Evolutionary conservation across 2,113 vertebrate species (phyloP).

Genomic region (Phyllostomus hastatus): DNA sequence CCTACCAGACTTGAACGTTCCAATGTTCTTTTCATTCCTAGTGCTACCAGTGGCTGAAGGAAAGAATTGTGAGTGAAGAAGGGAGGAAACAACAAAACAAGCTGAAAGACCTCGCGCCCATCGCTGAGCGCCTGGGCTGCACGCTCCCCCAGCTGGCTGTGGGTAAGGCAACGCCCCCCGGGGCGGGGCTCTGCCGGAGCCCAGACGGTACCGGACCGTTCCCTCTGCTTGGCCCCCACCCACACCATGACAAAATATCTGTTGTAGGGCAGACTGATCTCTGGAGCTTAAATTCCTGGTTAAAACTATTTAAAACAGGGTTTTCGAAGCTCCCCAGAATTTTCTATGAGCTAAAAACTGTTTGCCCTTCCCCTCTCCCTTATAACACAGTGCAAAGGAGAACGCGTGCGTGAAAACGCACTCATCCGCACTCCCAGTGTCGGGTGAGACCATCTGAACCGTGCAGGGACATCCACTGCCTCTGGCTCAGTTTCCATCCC

Average conservation of each 20-base stretch:
- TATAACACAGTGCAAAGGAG: neutral
- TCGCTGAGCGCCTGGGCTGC: slow-evolving; percentile 95
- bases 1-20: neutral
- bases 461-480: neutral
- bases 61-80: slow-evolving; percentile 96
- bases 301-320: neutral
- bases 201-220: rapidly evolving
- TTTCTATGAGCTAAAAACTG: neutral
- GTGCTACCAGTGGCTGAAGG: slow-evolving; percentile 99
- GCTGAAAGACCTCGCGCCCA: slow-evolving; percentile 93
- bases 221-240: neutral
- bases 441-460: neutral
- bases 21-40: slow-evolving; percentile 62
- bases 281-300: neutral
- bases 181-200: neutral
- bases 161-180: slow-evolving; percentile 80
- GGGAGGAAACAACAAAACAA: slow-evolving; percentile 96
- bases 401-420: neutral
- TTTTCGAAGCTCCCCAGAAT: neutral
- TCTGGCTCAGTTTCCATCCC: neutral
- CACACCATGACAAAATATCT: neutral
- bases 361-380: neutral
- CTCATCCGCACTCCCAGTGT: neutral
- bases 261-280: neutral
- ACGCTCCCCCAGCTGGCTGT: slow-evolving; percentile 97